phyloP scores from a whole-genome alignment of 2,888 invertebrate genomes.

The Drosophila glabriapex region DNA sequence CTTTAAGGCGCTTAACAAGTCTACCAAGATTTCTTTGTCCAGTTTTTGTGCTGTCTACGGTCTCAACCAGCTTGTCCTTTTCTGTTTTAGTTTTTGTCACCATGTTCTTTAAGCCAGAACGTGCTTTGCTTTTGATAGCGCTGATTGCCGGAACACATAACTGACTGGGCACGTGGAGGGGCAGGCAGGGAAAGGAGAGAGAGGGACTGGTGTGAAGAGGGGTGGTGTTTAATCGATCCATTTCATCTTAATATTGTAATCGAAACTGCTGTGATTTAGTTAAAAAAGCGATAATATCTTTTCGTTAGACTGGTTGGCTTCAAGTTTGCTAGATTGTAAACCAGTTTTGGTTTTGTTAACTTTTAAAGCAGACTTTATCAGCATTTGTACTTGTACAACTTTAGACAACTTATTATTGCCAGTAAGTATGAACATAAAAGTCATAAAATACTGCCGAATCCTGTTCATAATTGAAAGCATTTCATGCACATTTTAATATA shows the following conservation, averaged over 20 bases:
- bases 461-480: background rate
- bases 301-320: background rate
- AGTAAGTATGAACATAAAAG: background rate
- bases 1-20: constrained; percentile 71
- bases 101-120: constrained; percentile 53
- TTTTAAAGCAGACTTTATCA: background rate
- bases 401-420: background rate
- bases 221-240: constrained; percentile 44
- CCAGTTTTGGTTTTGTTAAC: background rate
- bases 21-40: constrained; percentile 47
- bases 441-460: background rate
- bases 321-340: background rate
- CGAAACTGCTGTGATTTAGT: constrained; percentile 17
- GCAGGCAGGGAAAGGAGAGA: background rate
- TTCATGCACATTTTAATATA: background rate
- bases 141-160: constrained; percentile 54
- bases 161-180: background rate
- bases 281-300: background rate
- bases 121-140: constrained; percentile 68
- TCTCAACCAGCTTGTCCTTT: constrained; percentile 8
- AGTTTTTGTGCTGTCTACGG: constrained; percentile 16
- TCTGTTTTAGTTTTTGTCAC: constrained; percentile 34
- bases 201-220: background rate
- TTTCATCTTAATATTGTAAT: constrained; percentile 33
- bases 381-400: background rate